These are phyloP conservation scores for Germaria angustata DNA, from an alignment of 2,888 invertebrate species.

Conservation along the genomic window DNA sequence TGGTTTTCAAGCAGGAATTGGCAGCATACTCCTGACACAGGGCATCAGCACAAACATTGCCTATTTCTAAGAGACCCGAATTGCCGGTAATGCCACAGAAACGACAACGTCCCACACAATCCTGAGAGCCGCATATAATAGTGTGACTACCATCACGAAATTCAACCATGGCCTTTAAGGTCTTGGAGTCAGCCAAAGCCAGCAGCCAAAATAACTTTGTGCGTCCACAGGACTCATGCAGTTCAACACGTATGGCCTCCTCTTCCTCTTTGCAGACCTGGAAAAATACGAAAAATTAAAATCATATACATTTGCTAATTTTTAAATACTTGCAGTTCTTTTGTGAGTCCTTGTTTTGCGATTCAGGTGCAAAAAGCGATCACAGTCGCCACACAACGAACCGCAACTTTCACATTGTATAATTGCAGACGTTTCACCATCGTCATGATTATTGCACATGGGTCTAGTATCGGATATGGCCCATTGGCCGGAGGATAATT, in stretches of 20 bases:
- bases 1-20: conserved; percentile 89
- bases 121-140: conserved; percentile 80
- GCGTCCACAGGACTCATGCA: conserved; percentile 98
- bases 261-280: conserved; percentile 94
- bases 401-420: conserved; percentile 96
- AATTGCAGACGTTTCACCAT: conserved; percentile 94
- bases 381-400: conserved; percentile 96
- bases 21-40: conserved; percentile 90
- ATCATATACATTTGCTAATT: neutral
- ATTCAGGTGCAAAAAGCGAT: conserved; percentile 95
- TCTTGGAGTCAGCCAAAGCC: conserved; percentile 94
- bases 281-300: neutral
- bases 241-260: conserved; percentile 96
- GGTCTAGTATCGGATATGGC: conserved; percentile 84
- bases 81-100: conserved; percentile 94
- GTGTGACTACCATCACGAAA: conserved; percentile 87
- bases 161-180: conserved; percentile 93
- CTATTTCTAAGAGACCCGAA: conserved; percentile 91
- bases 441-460: conserved; percentile 97
- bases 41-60: conserved; percentile 95
- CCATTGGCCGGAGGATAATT: conserved; percentile 89
- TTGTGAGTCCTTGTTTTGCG: conserved; percentile 91
- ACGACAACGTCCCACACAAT: conserved; percentile 88
- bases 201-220: conserved; percentile 97
- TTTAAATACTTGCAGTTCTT: conserved; percentile 80